Percentiles rank a stretch among this genome's conserved stretches.
These are phyloP conservation scores for Itoplectis maculator DNA, from an alignment of 2,888 invertebrate genomes.

Conservation along the genomic window DNA sequence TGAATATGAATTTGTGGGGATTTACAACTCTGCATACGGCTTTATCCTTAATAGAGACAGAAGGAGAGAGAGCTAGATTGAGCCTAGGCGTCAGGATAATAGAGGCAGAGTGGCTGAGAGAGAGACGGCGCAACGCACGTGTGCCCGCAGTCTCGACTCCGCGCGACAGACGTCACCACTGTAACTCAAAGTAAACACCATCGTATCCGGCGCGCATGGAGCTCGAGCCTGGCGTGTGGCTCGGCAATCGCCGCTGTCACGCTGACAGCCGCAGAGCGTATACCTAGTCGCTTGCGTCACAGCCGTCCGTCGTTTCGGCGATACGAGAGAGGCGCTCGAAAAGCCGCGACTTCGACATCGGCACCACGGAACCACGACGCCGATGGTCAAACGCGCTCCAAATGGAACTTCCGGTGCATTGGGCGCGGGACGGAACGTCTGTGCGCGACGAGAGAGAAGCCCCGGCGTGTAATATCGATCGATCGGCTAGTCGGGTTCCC, in stretches of 20 bases:
- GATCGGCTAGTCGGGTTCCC: no score
- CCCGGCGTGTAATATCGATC: not conserved
- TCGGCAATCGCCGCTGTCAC: not conserved
- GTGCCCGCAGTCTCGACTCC: not conserved
- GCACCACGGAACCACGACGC: not conserved
- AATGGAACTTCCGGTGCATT: constrained; percentile 1
- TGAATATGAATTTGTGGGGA: no score
- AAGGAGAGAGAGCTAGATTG: no score
- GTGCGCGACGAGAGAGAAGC: not conserved
- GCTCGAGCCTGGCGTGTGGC: no score
- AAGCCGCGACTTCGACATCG: not conserved
- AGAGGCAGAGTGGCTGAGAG: not conserved
- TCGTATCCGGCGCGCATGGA: not conserved
- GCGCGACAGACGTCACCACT: constrained; percentile 10
- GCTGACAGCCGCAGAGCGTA: not conserved
- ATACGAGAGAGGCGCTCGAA: no score
- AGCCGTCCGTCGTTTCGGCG: no score
- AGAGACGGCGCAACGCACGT: not conserved
- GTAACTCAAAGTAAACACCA: not conserved
- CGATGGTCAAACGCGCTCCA: not conserved
- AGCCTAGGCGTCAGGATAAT: no score
- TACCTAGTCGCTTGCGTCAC: no score
- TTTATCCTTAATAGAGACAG: no score
- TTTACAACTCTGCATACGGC: no score
- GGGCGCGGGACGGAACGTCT: constrained; percentile 6